A percentile compares a stretch with the other conserved stretches of the same genome.
Evolutionary conservation across 2,113 vertebrate genomes (phyloP).

Genomic region (Boulengeromyrus knoepffleri): DNA sequence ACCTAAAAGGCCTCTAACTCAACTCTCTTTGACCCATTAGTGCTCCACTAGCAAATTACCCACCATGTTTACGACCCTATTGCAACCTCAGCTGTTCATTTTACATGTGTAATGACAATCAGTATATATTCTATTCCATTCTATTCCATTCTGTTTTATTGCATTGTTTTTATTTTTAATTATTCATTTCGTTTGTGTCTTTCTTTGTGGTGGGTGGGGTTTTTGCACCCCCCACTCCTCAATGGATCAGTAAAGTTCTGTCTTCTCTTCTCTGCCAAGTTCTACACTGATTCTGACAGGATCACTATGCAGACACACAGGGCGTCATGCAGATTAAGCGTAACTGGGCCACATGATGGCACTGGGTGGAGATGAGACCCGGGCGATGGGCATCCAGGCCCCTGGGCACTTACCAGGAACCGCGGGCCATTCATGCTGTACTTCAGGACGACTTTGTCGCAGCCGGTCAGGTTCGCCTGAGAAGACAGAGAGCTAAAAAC

Average conservation of each 20-base stretch:
- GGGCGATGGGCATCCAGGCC: not conserved
- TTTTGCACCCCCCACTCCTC: not conserved
- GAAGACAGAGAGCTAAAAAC: conserved; percentile 19
- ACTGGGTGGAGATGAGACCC: not conserved
- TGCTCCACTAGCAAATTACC: not conserved
- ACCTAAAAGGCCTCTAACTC: not conserved
- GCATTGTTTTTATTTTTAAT: not conserved
- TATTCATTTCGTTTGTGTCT: not conserved
- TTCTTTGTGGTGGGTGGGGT: not conserved
- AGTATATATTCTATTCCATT: not conserved
- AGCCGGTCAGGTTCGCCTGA: conserved; percentile 75
- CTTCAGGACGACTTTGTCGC: conserved; percentile 77
- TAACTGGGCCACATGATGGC: not conserved
- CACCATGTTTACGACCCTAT: not conserved
- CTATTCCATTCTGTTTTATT: not conserved
- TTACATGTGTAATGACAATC: not conserved
- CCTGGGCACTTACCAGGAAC: conserved; percentile 76
- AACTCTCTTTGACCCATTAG: not conserved
- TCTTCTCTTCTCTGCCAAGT: not conserved
- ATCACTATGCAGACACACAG: not conserved
- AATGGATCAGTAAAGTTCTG: not conserved
- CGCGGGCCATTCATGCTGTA: conserved; percentile 72
- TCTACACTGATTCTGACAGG: not conserved
- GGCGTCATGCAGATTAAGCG: not conserved
- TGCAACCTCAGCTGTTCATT: not conserved